Conservation (phyloP, 92 coral and sea anemone species). For the Palythoa grandiflora region DNA sequence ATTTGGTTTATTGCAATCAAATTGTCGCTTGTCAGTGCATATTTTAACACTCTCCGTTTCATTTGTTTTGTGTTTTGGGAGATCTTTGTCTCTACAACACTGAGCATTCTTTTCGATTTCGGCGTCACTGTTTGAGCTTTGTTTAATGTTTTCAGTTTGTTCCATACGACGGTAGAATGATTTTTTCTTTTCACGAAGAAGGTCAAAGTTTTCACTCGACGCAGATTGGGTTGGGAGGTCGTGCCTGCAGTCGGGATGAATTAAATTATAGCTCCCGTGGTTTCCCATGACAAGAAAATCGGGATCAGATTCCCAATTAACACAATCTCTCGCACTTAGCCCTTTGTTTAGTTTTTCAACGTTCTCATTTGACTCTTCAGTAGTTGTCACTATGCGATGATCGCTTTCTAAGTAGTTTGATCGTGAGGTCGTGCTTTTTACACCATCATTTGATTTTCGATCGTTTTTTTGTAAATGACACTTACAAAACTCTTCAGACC, state of each 20-base stretch:
- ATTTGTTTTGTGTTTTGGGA: slow-evolving; percentile 7
- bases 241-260: background rate
- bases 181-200: background rate
- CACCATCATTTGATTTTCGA: background rate
- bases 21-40: background rate
- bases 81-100: slow-evolving; percentile 17
- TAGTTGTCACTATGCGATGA: background rate
- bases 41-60: slow-evolving; percentile 6
- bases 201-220: slow-evolving; percentile 11
- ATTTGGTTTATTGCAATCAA: background rate
- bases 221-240: background rate
- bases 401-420: background rate
- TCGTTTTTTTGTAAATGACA: background rate
- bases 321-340: slow-evolving; percentile 22
- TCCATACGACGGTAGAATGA: background rate
- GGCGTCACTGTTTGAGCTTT: slow-evolving; percentile 1
- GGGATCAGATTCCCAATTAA: slow-evolving; percentile 35
- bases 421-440: background rate
- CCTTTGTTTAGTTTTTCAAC: slow-evolving; percentile 25
- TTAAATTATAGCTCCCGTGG: slow-evolving; percentile 20
- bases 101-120: slow-evolving; percentile 7
- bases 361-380: slow-evolving; percentile 5
- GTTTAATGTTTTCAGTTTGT: background rate
- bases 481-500: slow-evolving; percentile 40
- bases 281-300: slow-evolving; percentile 1